Evolutionary conservation across 2,888 invertebrate genomes (phyloP).

Genomic region (Agrotis clavis): DNA sequence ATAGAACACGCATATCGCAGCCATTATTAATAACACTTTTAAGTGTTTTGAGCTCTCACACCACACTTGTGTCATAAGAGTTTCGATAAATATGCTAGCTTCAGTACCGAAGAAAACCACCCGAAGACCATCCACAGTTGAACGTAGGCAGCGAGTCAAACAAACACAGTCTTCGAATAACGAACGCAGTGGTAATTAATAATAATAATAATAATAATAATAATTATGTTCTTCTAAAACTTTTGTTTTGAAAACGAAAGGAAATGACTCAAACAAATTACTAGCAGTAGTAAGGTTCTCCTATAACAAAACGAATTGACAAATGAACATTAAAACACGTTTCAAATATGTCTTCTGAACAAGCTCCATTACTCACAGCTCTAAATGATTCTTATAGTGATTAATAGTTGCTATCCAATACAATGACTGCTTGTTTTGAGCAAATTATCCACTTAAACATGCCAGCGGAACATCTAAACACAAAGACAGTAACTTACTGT

Average conservation of each 20-base stretch:
- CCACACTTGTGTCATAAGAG: conserved; percentile 48
- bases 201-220: no score
- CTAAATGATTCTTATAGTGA: conserved; percentile 59
- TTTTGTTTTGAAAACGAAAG: conserved; percentile 17
- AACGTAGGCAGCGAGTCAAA: conserved; percentile 26
- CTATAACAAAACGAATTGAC: conserved; percentile 34
- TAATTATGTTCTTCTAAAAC: conserved; percentile 22
- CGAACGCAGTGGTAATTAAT: conserved; percentile 25
- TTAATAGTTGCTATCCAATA: conserved; percentile 57
- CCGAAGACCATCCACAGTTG: conserved; percentile 27
- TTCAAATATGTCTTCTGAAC: conserved; percentile 45
- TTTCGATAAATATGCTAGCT: conserved; percentile 74
- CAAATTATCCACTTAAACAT: conserved; percentile 64
- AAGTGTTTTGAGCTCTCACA: conserved; percentile 28
- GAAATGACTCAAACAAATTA: conserved; percentile 34
- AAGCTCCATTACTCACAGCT: conserved; percentile 54
- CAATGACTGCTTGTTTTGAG: conserved; percentile 51
- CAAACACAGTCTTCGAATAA: conserved; percentile 26
- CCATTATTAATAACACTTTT: conserved; percentile 41
- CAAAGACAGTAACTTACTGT: conserved; percentile 60
- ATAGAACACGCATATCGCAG: conserved; percentile 23
- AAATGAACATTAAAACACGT: conserved; percentile 42
- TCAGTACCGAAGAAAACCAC: conserved; percentile 68
- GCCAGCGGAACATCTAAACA: conserved; percentile 63
- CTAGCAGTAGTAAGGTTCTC: conserved; percentile 3